Percentiles rank a stretch among this genome's conserved stretches.
Conservation (phyloP, 2,113 vertebrate genomes). For the Microtus richardsoni region DNA sequence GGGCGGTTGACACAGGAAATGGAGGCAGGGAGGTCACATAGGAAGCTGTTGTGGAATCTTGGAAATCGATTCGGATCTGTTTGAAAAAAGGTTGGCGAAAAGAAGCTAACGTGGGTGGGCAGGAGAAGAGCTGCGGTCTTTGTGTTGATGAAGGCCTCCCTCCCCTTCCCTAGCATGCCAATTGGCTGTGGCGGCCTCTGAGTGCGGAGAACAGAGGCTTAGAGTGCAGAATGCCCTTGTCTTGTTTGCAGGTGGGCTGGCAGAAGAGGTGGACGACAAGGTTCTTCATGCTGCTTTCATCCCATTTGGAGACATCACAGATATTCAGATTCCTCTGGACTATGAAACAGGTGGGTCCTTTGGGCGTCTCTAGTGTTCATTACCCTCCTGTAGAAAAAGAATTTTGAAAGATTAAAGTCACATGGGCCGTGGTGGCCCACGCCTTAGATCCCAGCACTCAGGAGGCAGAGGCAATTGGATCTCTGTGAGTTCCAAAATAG, state of each 20-base stretch:
- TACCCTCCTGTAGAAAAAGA: constrained; percentile 6
- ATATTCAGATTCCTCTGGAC: constrained; percentile 98
- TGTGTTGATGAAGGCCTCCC: neutral
- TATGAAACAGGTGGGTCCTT: constrained; percentile 95
- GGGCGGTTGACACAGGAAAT: too few relatives aligned
- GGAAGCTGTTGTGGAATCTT: neutral
- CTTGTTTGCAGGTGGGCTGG: constrained; percentile 91
- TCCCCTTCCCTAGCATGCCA: neutral
- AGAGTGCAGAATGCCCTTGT: constrained; percentile 24
- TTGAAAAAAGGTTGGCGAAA: neutral
- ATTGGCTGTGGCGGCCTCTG: neutral
- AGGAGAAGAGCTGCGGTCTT: neutral
- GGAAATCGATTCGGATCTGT: neutral
- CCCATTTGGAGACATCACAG: constrained; percentile 96
- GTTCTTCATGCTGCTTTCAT: constrained; percentile 97
- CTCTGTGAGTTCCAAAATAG: neutral
- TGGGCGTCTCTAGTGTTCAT: neutral
- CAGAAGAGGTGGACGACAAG: constrained; percentile 97
- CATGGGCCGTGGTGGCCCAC: neutral
- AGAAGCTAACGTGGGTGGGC: neutral
- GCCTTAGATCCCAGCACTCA: neutral
- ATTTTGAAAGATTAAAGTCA: neutral
- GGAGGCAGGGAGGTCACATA: neutral
- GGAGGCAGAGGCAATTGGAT: neutral
- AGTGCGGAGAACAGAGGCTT: neutral